phyloP scores from a whole-genome alignment of 2,113 vertebrate species.

The Datnioides undecimradiatus region DNA sequence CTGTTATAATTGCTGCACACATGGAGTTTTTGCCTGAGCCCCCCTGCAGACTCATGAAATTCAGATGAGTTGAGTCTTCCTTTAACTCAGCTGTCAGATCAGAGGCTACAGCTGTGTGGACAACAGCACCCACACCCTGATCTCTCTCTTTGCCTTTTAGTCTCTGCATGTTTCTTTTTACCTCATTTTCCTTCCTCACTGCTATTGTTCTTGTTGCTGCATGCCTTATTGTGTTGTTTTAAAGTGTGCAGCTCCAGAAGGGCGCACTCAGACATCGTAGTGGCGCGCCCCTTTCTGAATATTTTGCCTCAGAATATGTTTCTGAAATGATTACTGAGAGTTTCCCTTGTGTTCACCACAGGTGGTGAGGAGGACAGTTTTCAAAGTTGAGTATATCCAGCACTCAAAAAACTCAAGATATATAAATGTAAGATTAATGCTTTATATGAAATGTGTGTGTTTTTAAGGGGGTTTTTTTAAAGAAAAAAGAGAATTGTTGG shows the following conservation, averaged over 20 bases:
- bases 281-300: neutral
- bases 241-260: neutral
- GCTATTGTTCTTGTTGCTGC: neutral
- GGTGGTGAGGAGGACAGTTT: neutral
- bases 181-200: neutral
- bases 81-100: conserved; percentile 63
- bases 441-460: neutral
- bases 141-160: neutral
- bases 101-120: conserved; percentile 45
- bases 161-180: conserved; percentile 7
- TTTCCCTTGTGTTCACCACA: neutral
- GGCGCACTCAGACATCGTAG: neutral
- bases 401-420: no score
- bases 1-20: conserved; percentile 41
- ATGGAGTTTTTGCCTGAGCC: conserved; percentile 39
- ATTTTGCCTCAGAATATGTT: neutral
- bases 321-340: neutral
- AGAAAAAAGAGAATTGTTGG: no score
- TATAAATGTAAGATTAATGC: no score
- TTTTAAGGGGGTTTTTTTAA: no score
- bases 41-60: conserved; percentile 76
- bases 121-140: conserved; percentile 13
- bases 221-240: neutral
- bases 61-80: conserved; percentile 68
- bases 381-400: no score